Evolutionary conservation across 64 coral and sea anemone genomes (phyloP), one percentile per base, ranked within the genome.

Genomic region (Actinia tenebrosa): DNA sequence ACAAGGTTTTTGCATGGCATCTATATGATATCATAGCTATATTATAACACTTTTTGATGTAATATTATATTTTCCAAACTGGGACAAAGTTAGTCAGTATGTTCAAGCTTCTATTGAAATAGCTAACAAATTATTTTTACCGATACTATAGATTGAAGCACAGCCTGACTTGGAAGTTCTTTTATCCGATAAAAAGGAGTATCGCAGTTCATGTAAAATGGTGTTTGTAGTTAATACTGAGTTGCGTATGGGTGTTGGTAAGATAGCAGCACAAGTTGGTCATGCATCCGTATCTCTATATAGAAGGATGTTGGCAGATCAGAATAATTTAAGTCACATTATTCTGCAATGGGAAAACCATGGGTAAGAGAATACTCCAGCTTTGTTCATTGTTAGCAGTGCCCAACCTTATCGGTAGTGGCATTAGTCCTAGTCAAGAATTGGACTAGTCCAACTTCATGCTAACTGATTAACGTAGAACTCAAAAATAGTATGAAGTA

Each of bases 181-280:
- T 22, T 26, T 44, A 64, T 69, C 43, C 62, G n/a, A 86, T 89
- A 86, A 92, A 75, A 80, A 53, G 22, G 86, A 89, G 16, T 43
- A 79, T 1, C 27, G 10, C 47, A 94, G 85, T 53, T 85, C 89
- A 18, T 94, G 92, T 80, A 98, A 94, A 80, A 98, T 98, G 95
- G 92, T 94, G 10, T 98, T 98, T 88, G 84, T 98, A 62, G 89
- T 98, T 10, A 98, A 98, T 80, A 89, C 87, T 78, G 92, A 94
- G 46, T 79, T 98, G 0, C 82, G 84, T 26, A 98, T 98, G 95
- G 95, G 95, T 60, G 79, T 91, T 44, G 95, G 95, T 44, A 98
- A 98, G 77, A 87, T 89, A 53, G 95, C 92, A n/a, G 95, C 95
- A 44, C 95, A 98, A 87, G 92, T 98, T 75, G 95, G 95, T 30